Base-by-base conservation (phyloP, 1,140 invertebrate genomes). In the Ectropis grisescens region DNA sequence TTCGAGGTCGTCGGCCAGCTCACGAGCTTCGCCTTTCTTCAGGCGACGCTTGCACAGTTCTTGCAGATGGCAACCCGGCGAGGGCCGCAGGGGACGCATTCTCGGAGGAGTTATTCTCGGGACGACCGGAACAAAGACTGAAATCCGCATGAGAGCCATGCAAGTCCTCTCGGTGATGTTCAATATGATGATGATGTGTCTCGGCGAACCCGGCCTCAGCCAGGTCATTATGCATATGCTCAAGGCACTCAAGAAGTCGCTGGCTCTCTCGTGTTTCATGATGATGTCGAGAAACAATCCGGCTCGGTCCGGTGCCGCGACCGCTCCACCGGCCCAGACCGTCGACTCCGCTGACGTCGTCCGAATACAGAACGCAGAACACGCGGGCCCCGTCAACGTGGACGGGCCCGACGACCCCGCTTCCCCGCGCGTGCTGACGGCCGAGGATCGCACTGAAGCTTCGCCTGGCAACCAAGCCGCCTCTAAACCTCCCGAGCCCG, bases 121-220 rank as follows among this genome's bases (percentile, higher is more conserved):
- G 54, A 69, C 81, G 12, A 70, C 65, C 29, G 64, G 65, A 5
- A 82, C 78, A 1, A 58, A 76, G 29, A 72, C 80, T 33, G 71
- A 69, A 36, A 80, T 83, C 30, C 71, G 80, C 8, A 71, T 80
- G 67, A 56, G 76, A 27, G 79, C 82, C 8, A 80, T 79, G 64
- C 69, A 80, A 49, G 76, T 83, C 1, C 41, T 83, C 7, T 72
- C 74, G 7, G 64, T 82, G 1, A 81, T 83, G 76, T 83, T 83
- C 29, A 76, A 79, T 31, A 75, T 78, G 57, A 83, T 83, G 78
- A 80, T 83, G 74, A 72, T 74, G 60, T 83, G 82, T 36, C 47
- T 81, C 6, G 70, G 82, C 39, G 70, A 79, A 30, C 55, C 61
- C 15, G 78, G 74, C 5, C 47, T 83, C 5, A 79, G 71, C 40